Percentiles rank a stretch among this genome's conserved stretches.
phyloP scores from a whole-genome alignment of 92 coral and sea anemone species.

The Virgularia gustaviana region DNA sequence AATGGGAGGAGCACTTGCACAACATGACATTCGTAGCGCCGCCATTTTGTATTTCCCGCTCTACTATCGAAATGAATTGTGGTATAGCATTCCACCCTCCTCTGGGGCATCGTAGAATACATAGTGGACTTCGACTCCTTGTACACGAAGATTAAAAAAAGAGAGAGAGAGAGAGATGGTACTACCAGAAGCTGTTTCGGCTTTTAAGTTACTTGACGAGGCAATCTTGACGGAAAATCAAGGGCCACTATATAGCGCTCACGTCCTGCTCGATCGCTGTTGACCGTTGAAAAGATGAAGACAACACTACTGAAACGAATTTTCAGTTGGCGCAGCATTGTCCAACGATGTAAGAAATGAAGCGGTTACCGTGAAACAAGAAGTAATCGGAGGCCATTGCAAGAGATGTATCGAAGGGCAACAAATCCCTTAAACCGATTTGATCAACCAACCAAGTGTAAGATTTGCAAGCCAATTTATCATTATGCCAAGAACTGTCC shows the following conservation, averaged over 20 bases:
- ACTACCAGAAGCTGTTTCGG: background rate
- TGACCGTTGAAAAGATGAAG: background rate
- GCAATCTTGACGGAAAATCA: background rate
- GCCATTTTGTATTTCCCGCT: too few species aligned
- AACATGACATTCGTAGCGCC: too few species aligned
- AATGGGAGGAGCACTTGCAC: too few species aligned
- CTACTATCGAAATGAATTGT: too few species aligned
- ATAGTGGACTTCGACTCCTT: background rate
- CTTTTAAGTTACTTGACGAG: background rate
- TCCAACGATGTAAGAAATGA: background rate
- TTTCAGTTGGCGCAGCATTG: constrained; percentile 1
- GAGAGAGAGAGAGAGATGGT: constrained; percentile 9
- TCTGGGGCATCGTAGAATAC: too few species aligned
- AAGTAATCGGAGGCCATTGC: background rate
- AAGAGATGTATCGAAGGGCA: background rate
- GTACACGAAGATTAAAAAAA: background rate
- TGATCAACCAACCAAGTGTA: constrained; percentile 1
- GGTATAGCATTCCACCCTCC: too few species aligned
- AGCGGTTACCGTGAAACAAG: background rate
- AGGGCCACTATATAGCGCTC: background rate
- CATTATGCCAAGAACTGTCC: constrained; percentile 4
- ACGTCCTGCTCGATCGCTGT: background rate
- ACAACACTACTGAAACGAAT: background rate
- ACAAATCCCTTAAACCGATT: constrained; percentile 7
- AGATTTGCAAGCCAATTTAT: background rate